Conservation (phyloP, 2,113 vertebrate genomes). For the Bungarus multicinctus region DNA sequence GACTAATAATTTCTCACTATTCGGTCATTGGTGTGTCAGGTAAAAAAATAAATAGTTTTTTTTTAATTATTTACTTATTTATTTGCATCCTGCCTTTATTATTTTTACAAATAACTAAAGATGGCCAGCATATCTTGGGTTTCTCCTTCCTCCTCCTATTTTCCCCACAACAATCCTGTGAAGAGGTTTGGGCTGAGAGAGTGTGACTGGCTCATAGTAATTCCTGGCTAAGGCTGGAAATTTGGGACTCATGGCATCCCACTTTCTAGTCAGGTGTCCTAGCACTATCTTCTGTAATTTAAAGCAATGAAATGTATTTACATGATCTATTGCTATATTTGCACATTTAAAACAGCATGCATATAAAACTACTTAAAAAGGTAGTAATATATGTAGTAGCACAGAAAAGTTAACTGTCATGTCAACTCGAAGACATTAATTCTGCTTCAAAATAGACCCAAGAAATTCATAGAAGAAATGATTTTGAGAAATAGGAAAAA, state of each 20-base stretch:
- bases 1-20: background rate
- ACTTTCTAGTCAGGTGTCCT: background rate
- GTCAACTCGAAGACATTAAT: background rate
- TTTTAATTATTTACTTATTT: background rate
- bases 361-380: background rate
- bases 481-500: background rate
- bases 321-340: background rate
- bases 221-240: background rate
- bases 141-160: background rate
- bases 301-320: background rate
- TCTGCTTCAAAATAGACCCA: constrained; percentile 1
- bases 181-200: background rate
- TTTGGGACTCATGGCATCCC: background rate
- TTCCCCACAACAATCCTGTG: background rate
- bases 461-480: background rate
- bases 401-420: background rate
- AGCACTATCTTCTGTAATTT: background rate
- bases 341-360: background rate
- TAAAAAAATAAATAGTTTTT: background rate
- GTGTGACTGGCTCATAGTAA: background rate
- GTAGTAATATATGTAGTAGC: background rate
- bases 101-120: background rate
- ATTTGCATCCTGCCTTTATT: background rate
- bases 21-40: background rate
- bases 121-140: background rate